Evolutionary conservation across 2,797 vertebrate species (phyloP).

Genomic region (Poecilia wingei): DNA sequence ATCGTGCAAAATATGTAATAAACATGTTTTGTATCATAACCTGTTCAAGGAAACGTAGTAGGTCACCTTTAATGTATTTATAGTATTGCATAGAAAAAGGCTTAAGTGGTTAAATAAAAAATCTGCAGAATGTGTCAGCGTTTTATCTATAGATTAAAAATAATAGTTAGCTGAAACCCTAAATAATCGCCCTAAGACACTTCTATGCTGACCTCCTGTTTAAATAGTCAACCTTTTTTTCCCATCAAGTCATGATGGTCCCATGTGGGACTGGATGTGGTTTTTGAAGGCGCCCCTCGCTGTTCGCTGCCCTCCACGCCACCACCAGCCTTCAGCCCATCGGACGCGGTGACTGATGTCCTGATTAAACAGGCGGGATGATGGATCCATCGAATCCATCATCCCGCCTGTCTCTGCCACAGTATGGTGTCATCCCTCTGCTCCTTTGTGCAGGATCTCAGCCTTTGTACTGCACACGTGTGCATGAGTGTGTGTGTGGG

Average conservation of each 20-base stretch:
- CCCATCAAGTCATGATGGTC: slow-evolving; percentile 43
- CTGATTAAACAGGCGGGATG: slow-evolving; percentile 69
- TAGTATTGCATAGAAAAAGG: too few species aligned
- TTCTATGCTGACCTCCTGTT: background rate
- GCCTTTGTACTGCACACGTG: slow-evolving; percentile 54
- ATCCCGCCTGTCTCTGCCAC: slow-evolving; percentile 69
- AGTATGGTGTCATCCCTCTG: slow-evolving; percentile 62
- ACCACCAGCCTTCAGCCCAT: slow-evolving; percentile 32
- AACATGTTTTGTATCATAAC: too few species aligned
- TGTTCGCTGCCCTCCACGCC: slow-evolving; percentile 2
- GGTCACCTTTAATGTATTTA: too few species aligned
- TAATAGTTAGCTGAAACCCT: too few species aligned
- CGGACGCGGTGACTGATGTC: slow-evolving; percentile 71
- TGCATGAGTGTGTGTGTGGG: slow-evolving; percentile 21
- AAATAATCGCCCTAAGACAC: too few species aligned
- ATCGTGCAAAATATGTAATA: too few species aligned
- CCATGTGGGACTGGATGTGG: slow-evolving; percentile 38
- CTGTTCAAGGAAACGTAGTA: too few species aligned
- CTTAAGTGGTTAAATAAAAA: too few species aligned
- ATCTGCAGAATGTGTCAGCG: too few species aligned
- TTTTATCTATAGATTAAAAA: too few species aligned
- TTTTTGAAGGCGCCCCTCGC: slow-evolving; percentile 36
- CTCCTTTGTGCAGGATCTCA: slow-evolving; percentile 51
- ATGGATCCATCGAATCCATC: slow-evolving; percentile 83
- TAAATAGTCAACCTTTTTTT: slow-evolving; percentile 26